Conservation (phyloP, 2,797 vertebrate species). For the Danionella dracula region DNA sequence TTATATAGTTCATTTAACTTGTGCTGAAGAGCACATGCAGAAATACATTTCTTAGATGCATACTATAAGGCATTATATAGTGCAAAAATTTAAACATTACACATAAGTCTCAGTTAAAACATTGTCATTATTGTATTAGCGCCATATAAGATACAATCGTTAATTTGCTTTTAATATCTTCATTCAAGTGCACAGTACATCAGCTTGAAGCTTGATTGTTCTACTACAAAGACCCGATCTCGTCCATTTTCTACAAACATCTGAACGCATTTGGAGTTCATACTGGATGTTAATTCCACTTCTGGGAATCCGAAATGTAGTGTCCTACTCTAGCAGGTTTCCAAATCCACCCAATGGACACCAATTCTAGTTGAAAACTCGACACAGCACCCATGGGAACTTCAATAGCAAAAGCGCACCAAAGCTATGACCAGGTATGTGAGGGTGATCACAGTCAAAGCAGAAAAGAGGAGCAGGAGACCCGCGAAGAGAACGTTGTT, state of each 20-base stretch:
- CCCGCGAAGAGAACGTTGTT: constrained; percentile 73
- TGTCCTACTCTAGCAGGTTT: not conserved
- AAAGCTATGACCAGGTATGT: constrained; percentile 70
- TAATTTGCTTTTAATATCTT: not conserved
- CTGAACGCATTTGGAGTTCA: not conserved
- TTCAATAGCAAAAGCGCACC: constrained; percentile 66
- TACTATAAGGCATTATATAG: constrained; percentile 6
- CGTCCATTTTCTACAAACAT: not conserved
- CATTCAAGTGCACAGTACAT: not conserved
- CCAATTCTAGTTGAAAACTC: not conserved
- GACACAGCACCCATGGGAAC: not conserved
- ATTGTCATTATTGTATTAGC: not conserved
- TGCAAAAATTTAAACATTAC: not conserved
- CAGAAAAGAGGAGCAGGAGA: constrained; percentile 78
- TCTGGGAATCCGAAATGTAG: not conserved
- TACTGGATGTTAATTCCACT: not conserved
- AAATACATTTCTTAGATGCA: constrained; percentile 2
- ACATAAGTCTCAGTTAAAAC: constrained; percentile 9
- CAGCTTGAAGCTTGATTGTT: not conserved
- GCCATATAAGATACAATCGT: not conserved
- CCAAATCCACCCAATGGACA: not conserved
- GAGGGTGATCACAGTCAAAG: constrained; percentile 70
- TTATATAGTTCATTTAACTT: constrained; percentile 21
- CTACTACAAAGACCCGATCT: not conserved
- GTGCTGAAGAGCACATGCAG: constrained; percentile 35